Conservation (phyloP, 2,888 invertebrate genomes). For the Rhingia campestris region DNA sequence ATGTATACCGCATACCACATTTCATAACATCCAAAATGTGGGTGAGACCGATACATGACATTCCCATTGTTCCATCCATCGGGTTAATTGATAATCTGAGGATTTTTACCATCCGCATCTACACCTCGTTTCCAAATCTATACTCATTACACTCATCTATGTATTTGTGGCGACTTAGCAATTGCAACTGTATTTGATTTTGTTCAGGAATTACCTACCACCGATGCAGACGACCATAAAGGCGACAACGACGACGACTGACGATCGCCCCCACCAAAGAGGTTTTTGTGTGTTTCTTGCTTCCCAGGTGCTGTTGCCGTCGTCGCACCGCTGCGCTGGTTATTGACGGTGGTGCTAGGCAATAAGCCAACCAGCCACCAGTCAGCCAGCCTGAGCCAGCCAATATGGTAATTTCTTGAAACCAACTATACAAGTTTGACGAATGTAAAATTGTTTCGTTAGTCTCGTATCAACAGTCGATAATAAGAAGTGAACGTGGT, state of each 20-base stretch:
- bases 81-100: conserved; percentile 48
- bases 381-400: conserved; percentile 63
- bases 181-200: conserved; percentile 47
- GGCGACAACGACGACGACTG: conserved; percentile 7
- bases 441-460: conserved; percentile 74
- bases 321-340: conserved; percentile 13
- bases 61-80: conserved; percentile 65
- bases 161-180: conserved; percentile 49
- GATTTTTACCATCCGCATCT: conserved; percentile 56
- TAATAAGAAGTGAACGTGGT: conserved; percentile 78
- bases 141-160: conserved; percentile 37
- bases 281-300: conserved; percentile 34
- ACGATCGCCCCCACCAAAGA: conserved; percentile 51
- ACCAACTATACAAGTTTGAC: conserved; percentile 72
- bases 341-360: not conserved
- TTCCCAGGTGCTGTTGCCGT: conserved; percentile 39
- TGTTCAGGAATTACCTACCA: conserved; percentile 56
- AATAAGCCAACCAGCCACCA: conserved; percentile 56
- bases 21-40: conserved; percentile 60
- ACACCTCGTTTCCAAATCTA: conserved; percentile 32
- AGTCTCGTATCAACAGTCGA: conserved; percentile 77
- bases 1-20: conserved; percentile 17
- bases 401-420: conserved; percentile 73
- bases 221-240: not conserved
- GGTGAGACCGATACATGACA: conserved; percentile 48